Conservation (phyloP, 2,888 invertebrate genomes). For the Urechis unicinctus region DNA sequence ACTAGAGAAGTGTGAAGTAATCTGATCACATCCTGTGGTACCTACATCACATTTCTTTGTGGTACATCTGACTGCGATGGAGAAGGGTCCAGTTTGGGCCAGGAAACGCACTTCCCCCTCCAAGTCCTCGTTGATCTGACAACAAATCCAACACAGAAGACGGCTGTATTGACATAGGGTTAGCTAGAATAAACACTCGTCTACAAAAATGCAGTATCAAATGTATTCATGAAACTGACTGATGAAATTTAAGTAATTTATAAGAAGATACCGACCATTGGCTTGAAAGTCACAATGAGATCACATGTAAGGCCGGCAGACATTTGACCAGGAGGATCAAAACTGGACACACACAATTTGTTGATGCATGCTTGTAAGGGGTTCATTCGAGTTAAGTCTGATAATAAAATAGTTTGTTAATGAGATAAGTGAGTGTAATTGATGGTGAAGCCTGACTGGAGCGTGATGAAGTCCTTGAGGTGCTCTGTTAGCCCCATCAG, state of each 20-base stretch:
- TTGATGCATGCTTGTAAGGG: background rate
- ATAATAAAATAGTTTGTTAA: too few species aligned
- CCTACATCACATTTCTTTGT: slow-evolving; percentile 51
- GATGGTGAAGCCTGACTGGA: slow-evolving; percentile 10
- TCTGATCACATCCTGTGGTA: too few species aligned
- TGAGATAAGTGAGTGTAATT: background rate
- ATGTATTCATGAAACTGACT: too few species aligned
- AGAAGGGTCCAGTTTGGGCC: slow-evolving; percentile 48
- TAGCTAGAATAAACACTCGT: too few species aligned
- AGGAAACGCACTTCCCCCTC: slow-evolving; percentile 46
- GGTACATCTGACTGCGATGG: slow-evolving; percentile 45
- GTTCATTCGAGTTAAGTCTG: too few species aligned
- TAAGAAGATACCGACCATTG: slow-evolving; percentile 34
- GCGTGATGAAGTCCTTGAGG: slow-evolving; percentile 48
- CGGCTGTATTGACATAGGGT: background rate
- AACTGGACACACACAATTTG: slow-evolving; percentile 28
- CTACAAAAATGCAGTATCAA: too few species aligned
- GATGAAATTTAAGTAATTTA: too few species aligned
- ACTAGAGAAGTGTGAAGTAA: too few species aligned
- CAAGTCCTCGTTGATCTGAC: slow-evolving; percentile 48
- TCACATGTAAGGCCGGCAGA: slow-evolving; percentile 51
- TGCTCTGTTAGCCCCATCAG: slow-evolving; percentile 44
- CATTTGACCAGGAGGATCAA: slow-evolving; percentile 50
- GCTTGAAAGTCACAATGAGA: slow-evolving; percentile 47
- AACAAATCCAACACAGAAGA: slow-evolving; percentile 1